Percentiles rank a stretch among this genome's conserved stretches.
Evolutionary conservation across 2,113 vertebrate genomes (phyloP).

Genomic region (Catagonus wagneri): DNA sequence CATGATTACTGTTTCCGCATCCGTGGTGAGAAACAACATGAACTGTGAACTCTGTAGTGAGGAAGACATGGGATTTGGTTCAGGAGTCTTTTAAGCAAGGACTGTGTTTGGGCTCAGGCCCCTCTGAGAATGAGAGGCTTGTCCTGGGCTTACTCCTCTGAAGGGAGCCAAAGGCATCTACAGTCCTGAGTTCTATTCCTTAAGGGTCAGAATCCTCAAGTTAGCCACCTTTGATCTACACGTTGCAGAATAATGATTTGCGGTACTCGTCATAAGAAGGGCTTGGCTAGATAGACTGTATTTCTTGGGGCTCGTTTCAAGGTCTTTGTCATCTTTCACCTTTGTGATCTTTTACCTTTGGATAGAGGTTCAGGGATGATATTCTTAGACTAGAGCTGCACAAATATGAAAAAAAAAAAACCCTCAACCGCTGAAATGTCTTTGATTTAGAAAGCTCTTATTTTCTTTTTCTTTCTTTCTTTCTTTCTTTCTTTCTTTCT

Average conservation of each 20-base stretch:
- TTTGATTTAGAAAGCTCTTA: background rate
- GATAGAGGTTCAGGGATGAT: rapidly evolving
- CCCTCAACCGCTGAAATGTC: background rate
- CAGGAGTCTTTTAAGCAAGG: background rate
- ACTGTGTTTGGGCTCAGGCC: background rate
- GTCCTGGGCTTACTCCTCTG: background rate
- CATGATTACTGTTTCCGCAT: no score
- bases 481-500: background rate
- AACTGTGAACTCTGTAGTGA: background rate
- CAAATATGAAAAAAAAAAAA: background rate
- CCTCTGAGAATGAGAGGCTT: background rate
- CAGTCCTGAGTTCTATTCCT: background rate
- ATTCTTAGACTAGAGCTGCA: background rate
- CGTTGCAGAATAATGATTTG: background rate
- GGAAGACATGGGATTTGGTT: background rate
- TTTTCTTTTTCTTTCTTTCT: background rate
- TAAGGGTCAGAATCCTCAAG: background rate
- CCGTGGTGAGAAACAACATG: background rate
- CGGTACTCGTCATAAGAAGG: rapidly evolving
- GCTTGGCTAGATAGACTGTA: rapidly evolving
- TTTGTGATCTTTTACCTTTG: no score
- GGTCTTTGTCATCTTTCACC: background rate
- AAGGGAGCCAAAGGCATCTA: background rate
- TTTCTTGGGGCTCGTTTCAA: background rate
- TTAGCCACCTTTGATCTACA: background rate